Percentiles rank a stretch among this genome's conserved stretches.
Conservation (phyloP, 2,888 invertebrate genomes). For the Pyrrhosoma nymphula region DNA sequence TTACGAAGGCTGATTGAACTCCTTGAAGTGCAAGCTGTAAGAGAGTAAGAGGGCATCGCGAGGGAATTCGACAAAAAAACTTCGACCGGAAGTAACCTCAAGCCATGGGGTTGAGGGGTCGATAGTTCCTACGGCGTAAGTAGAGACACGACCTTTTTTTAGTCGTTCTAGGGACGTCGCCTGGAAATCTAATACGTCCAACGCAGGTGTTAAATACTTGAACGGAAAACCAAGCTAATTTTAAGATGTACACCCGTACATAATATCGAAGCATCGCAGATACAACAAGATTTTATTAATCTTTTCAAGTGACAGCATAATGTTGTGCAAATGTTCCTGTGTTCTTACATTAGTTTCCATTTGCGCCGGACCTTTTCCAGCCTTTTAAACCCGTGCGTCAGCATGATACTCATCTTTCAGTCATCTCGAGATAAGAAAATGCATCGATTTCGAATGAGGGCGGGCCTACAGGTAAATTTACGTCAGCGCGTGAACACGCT, state of each 20-base stretch:
- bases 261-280: too few relatives aligned
- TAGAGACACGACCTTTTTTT: not conserved
- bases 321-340: too few relatives aligned
- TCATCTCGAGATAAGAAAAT: not conserved
- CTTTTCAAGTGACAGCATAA: too few relatives aligned
- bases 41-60: not conserved
- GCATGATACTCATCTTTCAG: not conserved
- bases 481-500: not conserved
- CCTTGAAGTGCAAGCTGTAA: not conserved
- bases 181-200: not conserved
- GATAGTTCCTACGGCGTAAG: not conserved
- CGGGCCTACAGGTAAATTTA: not conserved
- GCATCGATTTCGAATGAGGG: not conserved
- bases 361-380: too few relatives aligned
- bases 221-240: not conserved
- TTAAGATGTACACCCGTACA: too few relatives aligned
- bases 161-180: not conserved
- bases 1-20: not conserved
- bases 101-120: not conserved
- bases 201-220: not conserved
- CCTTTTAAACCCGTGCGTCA: not conserved
- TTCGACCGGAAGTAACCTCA: conserved; percentile 1
- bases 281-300: too few relatives aligned
- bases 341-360: too few relatives aligned
- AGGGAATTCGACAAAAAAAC: not conserved